Conservation (phyloP, 2,113 vertebrate species). For the Accipiter virgatus region DNA sequence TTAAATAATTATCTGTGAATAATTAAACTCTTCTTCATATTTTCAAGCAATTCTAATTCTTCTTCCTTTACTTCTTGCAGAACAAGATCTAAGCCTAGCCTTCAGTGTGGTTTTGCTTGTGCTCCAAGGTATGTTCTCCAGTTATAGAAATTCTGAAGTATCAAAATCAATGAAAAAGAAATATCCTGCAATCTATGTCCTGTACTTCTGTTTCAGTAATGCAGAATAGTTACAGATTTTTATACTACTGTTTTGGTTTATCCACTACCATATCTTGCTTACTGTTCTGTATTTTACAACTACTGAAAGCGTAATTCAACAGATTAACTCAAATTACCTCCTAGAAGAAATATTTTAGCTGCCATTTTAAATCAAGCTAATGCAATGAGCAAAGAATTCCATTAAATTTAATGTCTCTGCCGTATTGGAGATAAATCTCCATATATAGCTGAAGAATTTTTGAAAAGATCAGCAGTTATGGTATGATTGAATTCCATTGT, state of each 20-base stretch:
- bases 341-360: slow-evolving; percentile 27
- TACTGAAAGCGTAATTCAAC: neutral
- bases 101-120: neutral
- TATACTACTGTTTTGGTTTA: neutral
- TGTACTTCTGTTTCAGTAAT: neutral
- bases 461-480: neutral
- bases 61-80: neutral
- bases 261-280: neutral
- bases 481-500: neutral
- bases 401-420: slow-evolving; percentile 27
- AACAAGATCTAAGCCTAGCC: neutral
- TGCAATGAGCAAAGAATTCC: slow-evolving; percentile 7
- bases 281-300: neutral
- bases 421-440: neutral
- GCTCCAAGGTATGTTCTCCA: neutral
- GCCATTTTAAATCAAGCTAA: slow-evolving; percentile 37
- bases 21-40: neutral
- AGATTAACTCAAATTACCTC: neutral
- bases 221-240: neutral
- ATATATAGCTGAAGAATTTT: neutral
- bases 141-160: neutral
- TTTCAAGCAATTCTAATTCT: neutral
- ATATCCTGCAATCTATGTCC: neutral
- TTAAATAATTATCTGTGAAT: neutral
- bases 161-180: neutral